Conservation (phyloP, 2,113 vertebrate species). For the Antechinus stuartii region DNA sequence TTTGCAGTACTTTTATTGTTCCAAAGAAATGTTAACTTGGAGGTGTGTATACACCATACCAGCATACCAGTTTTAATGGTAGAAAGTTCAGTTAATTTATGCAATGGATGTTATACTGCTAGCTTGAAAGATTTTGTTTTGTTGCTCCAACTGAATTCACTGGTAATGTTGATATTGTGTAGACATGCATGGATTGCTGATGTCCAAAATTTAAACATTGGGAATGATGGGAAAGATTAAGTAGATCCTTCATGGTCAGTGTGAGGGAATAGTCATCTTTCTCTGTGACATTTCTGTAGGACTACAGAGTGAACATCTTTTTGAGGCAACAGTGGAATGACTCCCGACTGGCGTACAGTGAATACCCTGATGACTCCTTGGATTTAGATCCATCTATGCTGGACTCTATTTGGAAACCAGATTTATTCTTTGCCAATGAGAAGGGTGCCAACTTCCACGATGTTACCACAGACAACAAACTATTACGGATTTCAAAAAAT, state of each 20-base stretch:
- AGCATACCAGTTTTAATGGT: constrained; percentile 55
- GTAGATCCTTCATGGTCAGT: constrained; percentile 1
- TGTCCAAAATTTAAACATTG: neutral
- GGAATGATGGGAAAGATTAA: constrained; percentile 47
- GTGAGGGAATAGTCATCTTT: constrained; percentile 75
- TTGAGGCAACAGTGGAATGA: constrained; percentile 99
- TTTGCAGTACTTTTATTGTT: constrained; percentile 22
- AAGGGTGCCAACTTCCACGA: constrained; percentile 99
- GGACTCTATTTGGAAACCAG: constrained; percentile 99
- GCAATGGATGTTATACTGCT: neutral
- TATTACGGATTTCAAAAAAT: constrained; percentile 97
- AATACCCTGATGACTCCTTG: constrained; percentile 97
- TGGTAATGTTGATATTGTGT: constrained; percentile 43
- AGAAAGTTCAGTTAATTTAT: constrained; percentile 43
- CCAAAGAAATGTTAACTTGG: constrained; percentile 18
- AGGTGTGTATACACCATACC: constrained; percentile 49
- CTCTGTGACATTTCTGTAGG: constrained; percentile 88
- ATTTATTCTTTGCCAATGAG: constrained; percentile 99
- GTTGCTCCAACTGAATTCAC: neutral
- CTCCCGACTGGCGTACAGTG: constrained; percentile 96
- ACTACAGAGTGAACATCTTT: constrained; percentile 99
- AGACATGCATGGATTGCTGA: constrained; percentile 31
- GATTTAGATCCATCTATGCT: constrained; percentile 99
- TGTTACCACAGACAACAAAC: constrained; percentile 98
- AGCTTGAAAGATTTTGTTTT: neutral